A percentile compares a stretch with the other conserved stretches of the same genome.
These are phyloP conservation scores for Hypselothyrea guttata DNA, from an alignment of 2,888 invertebrate genomes.

Conservation along the genomic window DNA sequence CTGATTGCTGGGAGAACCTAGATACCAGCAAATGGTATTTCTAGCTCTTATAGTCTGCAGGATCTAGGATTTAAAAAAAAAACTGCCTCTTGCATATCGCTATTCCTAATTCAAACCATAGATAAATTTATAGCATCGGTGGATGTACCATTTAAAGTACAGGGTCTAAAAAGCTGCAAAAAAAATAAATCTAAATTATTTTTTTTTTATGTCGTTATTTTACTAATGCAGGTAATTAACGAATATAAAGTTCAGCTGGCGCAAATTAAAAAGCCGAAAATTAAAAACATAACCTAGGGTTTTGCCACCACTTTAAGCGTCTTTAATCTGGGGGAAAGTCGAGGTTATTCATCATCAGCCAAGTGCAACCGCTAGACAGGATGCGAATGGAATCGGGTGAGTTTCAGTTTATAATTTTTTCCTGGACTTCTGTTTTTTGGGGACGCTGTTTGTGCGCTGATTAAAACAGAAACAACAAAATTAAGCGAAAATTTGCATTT, in stretches of 20 bases:
- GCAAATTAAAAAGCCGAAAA: conserved; percentile 47
- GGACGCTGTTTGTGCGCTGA: conserved; percentile 61
- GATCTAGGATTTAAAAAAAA: too few relatives aligned
- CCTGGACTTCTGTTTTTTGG: too few relatives aligned
- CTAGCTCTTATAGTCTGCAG: too few relatives aligned
- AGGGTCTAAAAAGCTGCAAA: too few relatives aligned
- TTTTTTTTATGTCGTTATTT: too few relatives aligned
- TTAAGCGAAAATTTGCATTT: conserved; percentile 80
- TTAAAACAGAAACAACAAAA: conserved; percentile 80
- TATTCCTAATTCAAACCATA: too few relatives aligned
- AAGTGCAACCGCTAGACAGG: conserved; percentile 71
- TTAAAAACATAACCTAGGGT: conserved; percentile 53
- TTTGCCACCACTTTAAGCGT: conserved; percentile 10
- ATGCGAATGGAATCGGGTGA: conserved; percentile 31
- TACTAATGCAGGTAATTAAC: conserved; percentile 25
- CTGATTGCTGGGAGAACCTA: too few relatives aligned
- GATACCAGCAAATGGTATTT: too few relatives aligned
- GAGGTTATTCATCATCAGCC: conserved; percentile 75
- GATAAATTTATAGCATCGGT: too few relatives aligned
- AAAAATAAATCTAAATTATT: too few relatives aligned
- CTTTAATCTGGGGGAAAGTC: conserved; percentile 30
- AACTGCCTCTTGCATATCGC: too few relatives aligned
- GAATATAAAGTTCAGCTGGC: conserved; percentile 14
- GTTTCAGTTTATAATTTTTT: conserved; percentile 14
- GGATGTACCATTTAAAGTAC: too few relatives aligned